These are phyloP conservation scores for Phyllostomus hastatus DNA, from an alignment of 2,113 vertebrate species.

Conservation along the genomic window DNA sequence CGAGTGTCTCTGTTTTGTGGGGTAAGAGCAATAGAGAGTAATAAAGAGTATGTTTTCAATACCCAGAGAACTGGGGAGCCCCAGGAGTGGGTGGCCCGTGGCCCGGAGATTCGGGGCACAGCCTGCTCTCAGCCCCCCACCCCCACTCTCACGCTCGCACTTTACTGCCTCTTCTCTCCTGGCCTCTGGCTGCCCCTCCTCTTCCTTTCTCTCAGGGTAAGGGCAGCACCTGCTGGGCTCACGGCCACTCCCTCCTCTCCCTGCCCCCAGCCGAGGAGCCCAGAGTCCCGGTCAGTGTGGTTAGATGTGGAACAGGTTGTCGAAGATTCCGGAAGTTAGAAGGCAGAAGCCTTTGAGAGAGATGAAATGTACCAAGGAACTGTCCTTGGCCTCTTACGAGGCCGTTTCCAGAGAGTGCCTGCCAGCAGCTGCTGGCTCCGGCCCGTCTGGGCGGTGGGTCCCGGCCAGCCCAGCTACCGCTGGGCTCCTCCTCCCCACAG, in stretches of 20 bases:
- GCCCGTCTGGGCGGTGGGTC: not conserved
- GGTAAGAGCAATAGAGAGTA: not conserved
- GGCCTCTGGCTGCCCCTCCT: not conserved
- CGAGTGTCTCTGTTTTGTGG: not conserved
- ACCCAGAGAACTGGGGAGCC: constrained; percentile 49
- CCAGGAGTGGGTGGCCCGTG: not conserved
- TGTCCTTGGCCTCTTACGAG: not conserved
- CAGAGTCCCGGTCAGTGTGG: not conserved
- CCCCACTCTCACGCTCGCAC: constrained; percentile 52
- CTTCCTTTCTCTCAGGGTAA: constrained; percentile 67
- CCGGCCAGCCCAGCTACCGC: not conserved
- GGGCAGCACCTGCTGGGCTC: constrained; percentile 39
- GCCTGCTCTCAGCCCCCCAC: not conserved
- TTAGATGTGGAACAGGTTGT: not conserved
- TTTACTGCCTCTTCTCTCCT: constrained; percentile 31
- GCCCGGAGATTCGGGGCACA: not conserved
- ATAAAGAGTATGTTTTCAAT: not conserved
- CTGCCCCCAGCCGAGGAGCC: not conserved
- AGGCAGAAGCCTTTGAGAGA: not conserved
- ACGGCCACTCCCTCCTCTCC: not conserved
- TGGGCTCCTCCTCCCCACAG: not conserved
- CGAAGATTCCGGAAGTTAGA: not conserved
- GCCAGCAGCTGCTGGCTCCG: not conserved
- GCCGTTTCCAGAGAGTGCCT: not conserved
- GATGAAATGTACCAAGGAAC: not conserved